Evolutionary conservation across 2,888 invertebrate species (phyloP), one percentile per base, ranked within the genome.

Genomic region (Miltochrista miniata): DNA sequence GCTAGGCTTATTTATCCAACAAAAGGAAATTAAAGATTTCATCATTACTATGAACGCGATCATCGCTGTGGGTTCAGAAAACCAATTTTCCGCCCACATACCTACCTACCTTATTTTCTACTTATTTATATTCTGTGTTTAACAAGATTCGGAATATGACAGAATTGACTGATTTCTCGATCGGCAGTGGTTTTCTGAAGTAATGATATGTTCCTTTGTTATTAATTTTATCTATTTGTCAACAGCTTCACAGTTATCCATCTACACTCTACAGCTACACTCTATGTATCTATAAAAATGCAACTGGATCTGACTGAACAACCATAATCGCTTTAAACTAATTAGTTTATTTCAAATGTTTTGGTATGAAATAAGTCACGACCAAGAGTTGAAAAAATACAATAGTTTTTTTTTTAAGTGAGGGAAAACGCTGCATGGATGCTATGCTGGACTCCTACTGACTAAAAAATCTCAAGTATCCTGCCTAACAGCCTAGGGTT

Each of bases 1-100:
- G 18, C 18, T 24, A 43, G 30, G 14, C 29, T 33, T 51, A 53
- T 49, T 47, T 49, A 51, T 48, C 40, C 35, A 12, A 46, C 51
- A 59, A 48, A 59, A 54, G 48, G 42, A 42, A 14, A 42, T 33
- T 31, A 36, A 36, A 45, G 48, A 56, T 51, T 59, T 51, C 46
- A 54, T 56, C 54, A 54, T 51, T 51, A 45, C 38, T 45, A 33
- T 51, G 35, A 45, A 47, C 48, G 51, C 48, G 39, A 30, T 34
- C 46, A 29, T 13, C 48, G 49, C 15, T 45, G 12, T 39, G 37
- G 45, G 40, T 38, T 42, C 39, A 24, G 31, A 47, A 59, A 54
- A 48, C 42, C 56, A 54, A 59, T 56, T 59, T 47, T 51, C 47
- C 31, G 34, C 34, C 42, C 31, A n/a, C n/a, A n/a, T n/a, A n/a